Base-by-base conservation (phyloP, 37 sponge, comb jelly and placozoan species). In the Halichondria panicea region DNA sequence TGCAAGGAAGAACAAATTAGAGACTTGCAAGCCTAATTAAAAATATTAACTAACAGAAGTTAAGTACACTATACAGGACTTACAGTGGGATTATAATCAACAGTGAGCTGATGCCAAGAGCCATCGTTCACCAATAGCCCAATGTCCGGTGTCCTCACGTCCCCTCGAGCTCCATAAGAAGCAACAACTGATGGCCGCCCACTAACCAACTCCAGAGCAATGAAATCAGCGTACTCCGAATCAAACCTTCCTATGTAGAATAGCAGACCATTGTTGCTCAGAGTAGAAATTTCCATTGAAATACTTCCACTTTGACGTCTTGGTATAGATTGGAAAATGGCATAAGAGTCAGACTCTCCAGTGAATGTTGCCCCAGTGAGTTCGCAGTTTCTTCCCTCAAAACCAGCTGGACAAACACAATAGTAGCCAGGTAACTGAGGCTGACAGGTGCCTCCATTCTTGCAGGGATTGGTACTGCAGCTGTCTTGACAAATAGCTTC, bases 331-430 rank as follows among this genome's bases (percentile, higher is more conserved):
- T 87, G 84, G 41, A 91, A 86, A 11, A 87, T 28, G 4, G 66
- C 84, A 67, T 78, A 87, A 1, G 88, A 78, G 27, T 22, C 18
- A 1, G 88, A 78, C 21, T 22, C 18, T 0, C 64, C 76, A 34
- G 43, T 24, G 63, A 91, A 87, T 9, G 68, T 77, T 1, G 78
- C 83, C 15, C 37, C 59, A 22, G 80, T 83, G 9, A 56, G 61
- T 48, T 91, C 87, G 50, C 92, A 91, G 41, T 78, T 78, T 21
- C 76, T 73, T 1, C 92, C 92, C 52, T 72, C 69, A n/a, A 74
- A 83, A 8, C 84, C 84, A 1, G 25, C 25, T 1, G 46, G 71
- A 69, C 92, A 91, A 37, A 9, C 7, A 58, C 92, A 91, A 62
- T 57, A 59, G 60, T 79, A 82, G 21, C 87, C 87, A 4, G 92